These are phyloP conservation scores for Gymnarchus niloticus DNA, from an alignment of 2,113 vertebrate genomes.

Conservation along the genomic window DNA sequence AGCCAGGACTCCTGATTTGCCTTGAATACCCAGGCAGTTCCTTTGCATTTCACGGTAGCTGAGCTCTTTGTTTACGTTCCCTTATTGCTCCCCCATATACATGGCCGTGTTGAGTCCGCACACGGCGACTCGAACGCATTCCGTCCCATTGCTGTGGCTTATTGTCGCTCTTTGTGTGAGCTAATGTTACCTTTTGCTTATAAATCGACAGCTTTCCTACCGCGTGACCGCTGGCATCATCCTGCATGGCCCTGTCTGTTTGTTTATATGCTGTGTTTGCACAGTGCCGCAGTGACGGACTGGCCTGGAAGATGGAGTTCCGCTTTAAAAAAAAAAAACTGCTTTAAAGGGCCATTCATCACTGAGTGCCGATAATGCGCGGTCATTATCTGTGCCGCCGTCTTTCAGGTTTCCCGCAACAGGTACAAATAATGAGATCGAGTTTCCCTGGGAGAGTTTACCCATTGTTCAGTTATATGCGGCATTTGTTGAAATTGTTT, in stretches of 20 bases:
- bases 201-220: not conserved
- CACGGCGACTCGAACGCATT: not conserved
- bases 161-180: not conserved
- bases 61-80: not conserved
- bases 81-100: not conserved
- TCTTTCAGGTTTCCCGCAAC: slow-evolving; percentile 19
- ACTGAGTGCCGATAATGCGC: slow-evolving; percentile 30
- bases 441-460: slow-evolving; percentile 16
- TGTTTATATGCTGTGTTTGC: not conserved
- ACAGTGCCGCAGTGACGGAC: not conserved
- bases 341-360: slow-evolving; percentile 43
- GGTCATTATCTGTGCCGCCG: not conserved
- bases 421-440: not conserved
- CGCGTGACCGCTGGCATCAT: not conserved
- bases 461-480: slow-evolving; percentile 2
- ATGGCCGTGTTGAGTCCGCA: not conserved
- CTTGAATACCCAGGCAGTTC: not conserved
- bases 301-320: slow-evolving; percentile 30
- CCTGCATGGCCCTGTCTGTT: not conserved
- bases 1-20: not conserved
- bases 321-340: slow-evolving; percentile 40
- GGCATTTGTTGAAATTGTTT: not conserved
- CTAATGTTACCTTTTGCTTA: not conserved
- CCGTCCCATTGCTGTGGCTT: not conserved
- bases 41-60: not conserved